A percentile compares a stretch with the other conserved stretches of the same genome.
phyloP scores from a whole-genome alignment of 2,888 invertebrate species.

The Chymomyza caudatula region DNA sequence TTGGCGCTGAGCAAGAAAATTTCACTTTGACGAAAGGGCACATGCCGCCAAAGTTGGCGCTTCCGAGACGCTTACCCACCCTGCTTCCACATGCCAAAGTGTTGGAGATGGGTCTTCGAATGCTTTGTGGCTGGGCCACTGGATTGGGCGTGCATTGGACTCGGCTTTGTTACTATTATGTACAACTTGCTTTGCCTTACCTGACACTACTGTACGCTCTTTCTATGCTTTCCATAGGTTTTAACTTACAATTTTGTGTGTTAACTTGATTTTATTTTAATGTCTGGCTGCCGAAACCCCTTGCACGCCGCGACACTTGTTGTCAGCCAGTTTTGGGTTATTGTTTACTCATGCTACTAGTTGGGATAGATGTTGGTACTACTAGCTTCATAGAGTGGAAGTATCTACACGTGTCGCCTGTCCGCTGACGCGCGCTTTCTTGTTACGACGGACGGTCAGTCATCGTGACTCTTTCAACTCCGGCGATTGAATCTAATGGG shows the following conservation, averaged over 20 bases:
- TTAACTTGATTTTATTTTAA: slow-evolving; percentile 66
- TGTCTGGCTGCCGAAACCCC: slow-evolving; percentile 22
- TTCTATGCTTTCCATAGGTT: slow-evolving; percentile 20
- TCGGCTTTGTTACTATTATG: slow-evolving; percentile 6
- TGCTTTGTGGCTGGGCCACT: slow-evolving; percentile 21
- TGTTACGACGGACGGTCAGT: slow-evolving; percentile 40
- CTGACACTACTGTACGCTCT: slow-evolving; percentile 43
- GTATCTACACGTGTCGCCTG: slow-evolving; percentile 41
- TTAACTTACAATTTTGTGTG: slow-evolving; percentile 21
- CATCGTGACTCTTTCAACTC: not conserved
- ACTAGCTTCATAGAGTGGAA: not conserved
- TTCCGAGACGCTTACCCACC: slow-evolving; percentile 34
- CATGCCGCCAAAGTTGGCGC: slow-evolving; percentile 37
- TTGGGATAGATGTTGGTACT: not conserved
- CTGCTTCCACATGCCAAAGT: slow-evolving; percentile 9
- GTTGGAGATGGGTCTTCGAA: slow-evolving; percentile 22
- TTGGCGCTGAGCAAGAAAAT: slow-evolving; percentile 55
- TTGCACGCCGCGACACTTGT: not conserved
- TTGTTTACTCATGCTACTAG: not conserved
- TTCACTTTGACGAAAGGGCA: slow-evolving; percentile 64
- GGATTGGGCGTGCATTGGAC: slow-evolving; percentile 26
- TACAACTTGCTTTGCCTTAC: too few species aligned
- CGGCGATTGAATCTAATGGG: slow-evolving; percentile 61
- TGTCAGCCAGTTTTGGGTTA: not conserved
- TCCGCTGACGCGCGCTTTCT: slow-evolving; percentile 49